Percentiles rank a stretch among this genome's conserved stretches.
phyloP scores from a whole-genome alignment of 1,140 invertebrate genomes.

The Argopecten irradians region DNA sequence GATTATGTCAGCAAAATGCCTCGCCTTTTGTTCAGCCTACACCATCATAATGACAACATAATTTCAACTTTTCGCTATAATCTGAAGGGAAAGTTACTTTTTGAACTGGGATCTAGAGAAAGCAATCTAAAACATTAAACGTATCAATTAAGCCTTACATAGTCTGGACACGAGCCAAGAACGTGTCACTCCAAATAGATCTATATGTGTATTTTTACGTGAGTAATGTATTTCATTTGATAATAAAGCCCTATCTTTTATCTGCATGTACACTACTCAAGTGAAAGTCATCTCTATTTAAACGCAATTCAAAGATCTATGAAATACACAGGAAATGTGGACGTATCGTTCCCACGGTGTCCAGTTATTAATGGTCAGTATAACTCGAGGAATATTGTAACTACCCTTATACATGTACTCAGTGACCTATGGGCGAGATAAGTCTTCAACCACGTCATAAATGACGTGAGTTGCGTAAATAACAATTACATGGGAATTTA shows the following conservation, averaged over 20 bases:
- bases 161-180: not conserved
- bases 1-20: not conserved
- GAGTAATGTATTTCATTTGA: not conserved
- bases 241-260: conserved; percentile 9
- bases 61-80: conserved; percentile 23
- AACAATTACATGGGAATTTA: not conserved
- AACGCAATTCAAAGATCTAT: not conserved
- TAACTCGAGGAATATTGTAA: not conserved
- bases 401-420: not conserved
- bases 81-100: not conserved
- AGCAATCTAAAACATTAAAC: not conserved
- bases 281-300: not conserved
- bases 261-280: not conserved
- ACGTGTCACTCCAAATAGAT: not conserved
- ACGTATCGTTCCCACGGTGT: not conserved
- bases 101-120: not conserved
- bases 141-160: not conserved
- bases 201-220: not conserved
- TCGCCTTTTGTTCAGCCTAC: not conserved
- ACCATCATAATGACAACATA: conserved; percentile 11
- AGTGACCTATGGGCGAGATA: not conserved
- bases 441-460: not conserved
- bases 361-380: not conserved
- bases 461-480: not conserved
- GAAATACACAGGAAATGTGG: not conserved